phyloP scores from a whole-genome alignment of 2,797 vertebrate species.

The Anas capensis region DNA sequence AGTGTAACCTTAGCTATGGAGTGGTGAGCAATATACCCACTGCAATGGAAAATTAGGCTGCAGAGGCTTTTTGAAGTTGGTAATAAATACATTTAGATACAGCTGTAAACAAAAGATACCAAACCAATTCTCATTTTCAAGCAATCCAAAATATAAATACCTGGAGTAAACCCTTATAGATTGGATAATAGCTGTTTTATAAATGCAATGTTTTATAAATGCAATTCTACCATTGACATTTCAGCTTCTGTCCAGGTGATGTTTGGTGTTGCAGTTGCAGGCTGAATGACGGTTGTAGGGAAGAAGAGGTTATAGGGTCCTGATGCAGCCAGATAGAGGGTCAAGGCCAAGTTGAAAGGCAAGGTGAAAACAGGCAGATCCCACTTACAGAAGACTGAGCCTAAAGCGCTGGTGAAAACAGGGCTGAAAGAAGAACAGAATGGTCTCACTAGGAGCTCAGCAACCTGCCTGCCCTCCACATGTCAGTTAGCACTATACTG shows the following conservation, averaged over 20 bases:
- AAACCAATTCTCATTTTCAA: neutral
- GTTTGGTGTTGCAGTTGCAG: constrained; percentile 84
- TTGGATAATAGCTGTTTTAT: neutral
- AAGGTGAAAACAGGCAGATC: constrained; percentile 94
- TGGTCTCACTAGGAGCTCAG: neutral
- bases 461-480: neutral
- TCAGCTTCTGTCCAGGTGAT: constrained; percentile 89
- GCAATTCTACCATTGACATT: constrained; percentile 82
- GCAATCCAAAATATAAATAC: neutral
- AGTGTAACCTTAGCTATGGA: neutral
- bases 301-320: constrained; percentile 92
- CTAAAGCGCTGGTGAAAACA: constrained; percentile 90
- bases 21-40: neutral
- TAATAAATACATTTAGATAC: neutral
- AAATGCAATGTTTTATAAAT: neutral
- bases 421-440: constrained; percentile 82
- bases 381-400: constrained; percentile 90
- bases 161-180: neutral
- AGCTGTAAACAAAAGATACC: neutral
- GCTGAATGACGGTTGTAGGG: constrained; percentile 85
- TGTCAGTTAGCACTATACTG: neutral
- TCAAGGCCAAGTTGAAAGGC: constrained; percentile 93
- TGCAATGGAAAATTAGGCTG: neutral
- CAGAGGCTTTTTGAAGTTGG: neutral
- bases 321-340: constrained; percentile 89